Evolutionary conservation across 2,888 invertebrate genomes (phyloP).

Genomic region (Plebejus anna): DNA sequence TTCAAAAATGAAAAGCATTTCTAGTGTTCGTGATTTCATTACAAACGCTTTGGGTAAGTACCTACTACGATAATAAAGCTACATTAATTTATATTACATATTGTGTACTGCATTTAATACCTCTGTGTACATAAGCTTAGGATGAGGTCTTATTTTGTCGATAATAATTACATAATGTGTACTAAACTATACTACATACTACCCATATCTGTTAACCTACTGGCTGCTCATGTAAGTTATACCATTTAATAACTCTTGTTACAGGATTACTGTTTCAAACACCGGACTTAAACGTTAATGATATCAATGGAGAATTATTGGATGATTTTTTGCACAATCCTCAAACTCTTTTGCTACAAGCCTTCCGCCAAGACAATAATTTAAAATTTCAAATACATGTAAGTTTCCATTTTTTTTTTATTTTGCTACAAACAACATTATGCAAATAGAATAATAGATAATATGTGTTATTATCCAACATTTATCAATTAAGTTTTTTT

Average conservation of each 20-base stretch:
- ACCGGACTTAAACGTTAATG: slow-evolving; percentile 47
- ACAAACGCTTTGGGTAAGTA: slow-evolving; percentile 8
- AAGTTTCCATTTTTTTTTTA: slow-evolving; percentile 40
- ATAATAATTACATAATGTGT: not conserved
- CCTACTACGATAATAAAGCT: not conserved
- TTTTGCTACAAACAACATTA: not conserved
- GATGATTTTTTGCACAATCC: slow-evolving; percentile 65
- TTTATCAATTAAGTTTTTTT: no score
- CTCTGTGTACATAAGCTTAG: not conserved
- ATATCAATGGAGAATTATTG: slow-evolving; percentile 53
- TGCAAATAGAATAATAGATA: no score
- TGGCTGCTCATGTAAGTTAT: no score
- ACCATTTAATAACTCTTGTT: slow-evolving; percentile 38
- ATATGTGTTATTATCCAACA: no score
- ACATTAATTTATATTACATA: no score
- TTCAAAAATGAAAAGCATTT: slow-evolving; percentile 8
- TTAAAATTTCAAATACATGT: slow-evolving; percentile 47
- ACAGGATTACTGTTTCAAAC: slow-evolving; percentile 58
- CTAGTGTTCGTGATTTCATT: slow-evolving; percentile 12
- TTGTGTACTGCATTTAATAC: no score
- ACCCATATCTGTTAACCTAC: no score
- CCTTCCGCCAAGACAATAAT: slow-evolving; percentile 41
- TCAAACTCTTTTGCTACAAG: slow-evolving; percentile 59
- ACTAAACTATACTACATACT: no score
- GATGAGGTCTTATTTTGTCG: not conserved